Conservation (phyloP, 53 echinoderm and acorn worm genomes). For the Henricia sp. region DNA sequence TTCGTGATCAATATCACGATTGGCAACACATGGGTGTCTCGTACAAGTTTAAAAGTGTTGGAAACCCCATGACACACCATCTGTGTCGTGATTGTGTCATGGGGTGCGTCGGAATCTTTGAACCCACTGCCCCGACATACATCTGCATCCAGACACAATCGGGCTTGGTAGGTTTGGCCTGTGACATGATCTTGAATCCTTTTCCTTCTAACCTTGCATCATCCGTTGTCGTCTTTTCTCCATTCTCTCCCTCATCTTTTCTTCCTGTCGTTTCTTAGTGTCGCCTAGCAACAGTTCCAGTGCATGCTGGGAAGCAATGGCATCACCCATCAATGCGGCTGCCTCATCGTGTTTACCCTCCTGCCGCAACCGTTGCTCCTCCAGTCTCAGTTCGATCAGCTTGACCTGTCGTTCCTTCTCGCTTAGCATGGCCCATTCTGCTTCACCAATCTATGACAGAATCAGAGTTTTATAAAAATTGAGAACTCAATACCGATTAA, state of each 20-base stretch:
- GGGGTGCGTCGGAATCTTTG: too few relatives aligned
- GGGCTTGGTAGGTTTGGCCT: too few relatives aligned
- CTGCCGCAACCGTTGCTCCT: conserved; percentile 84
- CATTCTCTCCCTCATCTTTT: conserved; percentile 81
- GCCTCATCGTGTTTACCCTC: conserved; percentile 96
- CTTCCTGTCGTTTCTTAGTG: conserved; percentile 79
- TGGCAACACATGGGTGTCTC: too few relatives aligned
- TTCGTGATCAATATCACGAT: too few relatives aligned
- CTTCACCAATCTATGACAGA: conserved; percentile 82
- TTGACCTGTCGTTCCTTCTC: conserved; percentile 93
- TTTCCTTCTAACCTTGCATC: conserved; percentile 75
- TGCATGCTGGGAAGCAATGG: conserved; percentile 81
- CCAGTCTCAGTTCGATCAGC: conserved; percentile 86
- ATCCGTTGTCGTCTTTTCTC: conserved; percentile 68
- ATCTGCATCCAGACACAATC: too few relatives aligned
- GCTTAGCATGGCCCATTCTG: conserved; percentile 85
- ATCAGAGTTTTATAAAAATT: neutral
- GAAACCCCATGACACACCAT: too few relatives aligned
- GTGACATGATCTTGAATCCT: too few relatives aligned
- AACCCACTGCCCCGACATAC: too few relatives aligned
- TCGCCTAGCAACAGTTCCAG: conserved; percentile 86
- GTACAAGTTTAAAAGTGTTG: too few relatives aligned
- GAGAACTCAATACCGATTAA: too few relatives aligned
- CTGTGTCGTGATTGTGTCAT: too few relatives aligned
- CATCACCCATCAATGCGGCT: conserved; percentile 90